A percentile compares a stretch with the other conserved stretches of the same genome.
Evolutionary conservation across 2,797 vertebrate species (phyloP).

Genomic region (Sebastes flavidus): DNA sequence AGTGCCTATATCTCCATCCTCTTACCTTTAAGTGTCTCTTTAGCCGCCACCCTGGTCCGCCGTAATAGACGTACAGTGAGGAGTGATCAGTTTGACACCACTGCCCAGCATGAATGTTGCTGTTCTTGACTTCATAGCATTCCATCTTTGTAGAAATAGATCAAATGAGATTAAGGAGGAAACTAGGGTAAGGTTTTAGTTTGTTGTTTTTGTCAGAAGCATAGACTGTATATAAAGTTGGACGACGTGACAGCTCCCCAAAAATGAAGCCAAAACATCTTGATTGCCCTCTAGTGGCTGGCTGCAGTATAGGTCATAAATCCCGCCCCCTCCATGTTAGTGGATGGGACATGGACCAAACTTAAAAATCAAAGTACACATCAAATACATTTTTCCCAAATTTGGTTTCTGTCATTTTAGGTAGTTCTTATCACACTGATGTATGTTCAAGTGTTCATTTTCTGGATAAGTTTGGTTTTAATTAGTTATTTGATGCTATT

Average conservation of each 20-base stretch:
- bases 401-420: no score
- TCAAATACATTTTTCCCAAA: no score
- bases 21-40: constrained; percentile 58
- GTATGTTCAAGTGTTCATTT: no score
- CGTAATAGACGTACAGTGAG: not conserved
- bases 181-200: not conserved
- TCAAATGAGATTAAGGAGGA: constrained; percentile 23
- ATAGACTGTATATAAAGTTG: not conserved
- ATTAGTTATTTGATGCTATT: no score
- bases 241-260: not conserved
- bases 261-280: not conserved
- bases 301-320: not conserved
- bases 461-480: no score
- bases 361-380: no score
- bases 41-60: not conserved
- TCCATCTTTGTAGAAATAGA: constrained; percentile 67
- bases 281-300: not conserved
- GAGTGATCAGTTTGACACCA: constrained; percentile 29
- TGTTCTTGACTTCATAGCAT: constrained; percentile 76
- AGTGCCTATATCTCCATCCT: constrained; percentile 54
- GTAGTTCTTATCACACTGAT: no score
- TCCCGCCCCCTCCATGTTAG: no score
- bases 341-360: no score
- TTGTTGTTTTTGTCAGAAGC: not conserved
- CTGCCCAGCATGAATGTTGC: constrained; percentile 52